phyloP scores from a whole-genome alignment of 1,140 invertebrate species.

The Aphelenchoides avenae region DNA sequence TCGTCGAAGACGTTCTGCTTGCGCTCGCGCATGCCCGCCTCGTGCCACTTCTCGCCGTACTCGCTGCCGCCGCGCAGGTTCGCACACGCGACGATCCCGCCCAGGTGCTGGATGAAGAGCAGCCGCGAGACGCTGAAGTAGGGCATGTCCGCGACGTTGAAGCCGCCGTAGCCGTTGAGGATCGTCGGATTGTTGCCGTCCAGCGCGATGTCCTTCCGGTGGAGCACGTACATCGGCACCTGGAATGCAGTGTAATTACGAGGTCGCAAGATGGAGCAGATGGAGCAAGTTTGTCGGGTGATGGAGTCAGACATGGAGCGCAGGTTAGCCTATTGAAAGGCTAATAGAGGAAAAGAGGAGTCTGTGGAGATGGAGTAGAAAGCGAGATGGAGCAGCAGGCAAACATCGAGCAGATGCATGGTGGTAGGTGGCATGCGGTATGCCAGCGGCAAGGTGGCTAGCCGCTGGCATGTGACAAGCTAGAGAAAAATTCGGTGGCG shows the following conservation, averaged over 20 bases:
- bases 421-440: too few species aligned
- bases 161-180: slow-evolving; percentile 94
- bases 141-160: slow-evolving; percentile 85
- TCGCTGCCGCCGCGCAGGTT: slow-evolving; percentile 90
- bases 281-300: neutral
- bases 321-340: too few species aligned
- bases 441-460: too few species aligned
- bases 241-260: slow-evolving; percentile 13
- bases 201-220: slow-evolving; percentile 69
- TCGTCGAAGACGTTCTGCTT: slow-evolving; percentile 98
- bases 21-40: slow-evolving; percentile 79
- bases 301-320: too few species aligned
- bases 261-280: neutral
- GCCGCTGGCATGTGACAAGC: too few species aligned
- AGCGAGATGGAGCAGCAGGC: too few species aligned
- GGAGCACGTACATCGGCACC: slow-evolving; percentile 92
- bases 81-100: slow-evolving; percentile 80
- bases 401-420: too few species aligned
- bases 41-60: slow-evolving; percentile 95
- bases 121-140: slow-evolving; percentile 75
- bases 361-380: too few species aligned
- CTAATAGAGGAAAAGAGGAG: too few species aligned
- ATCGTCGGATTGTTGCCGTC: slow-evolving; percentile 74
- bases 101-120: slow-evolving; percentile 82
- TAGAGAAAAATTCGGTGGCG: too few species aligned